These are phyloP conservation scores for Eremobia ochroleuca DNA, from an alignment of 2,888 invertebrate genomes.

Conservation along the genomic window DNA sequence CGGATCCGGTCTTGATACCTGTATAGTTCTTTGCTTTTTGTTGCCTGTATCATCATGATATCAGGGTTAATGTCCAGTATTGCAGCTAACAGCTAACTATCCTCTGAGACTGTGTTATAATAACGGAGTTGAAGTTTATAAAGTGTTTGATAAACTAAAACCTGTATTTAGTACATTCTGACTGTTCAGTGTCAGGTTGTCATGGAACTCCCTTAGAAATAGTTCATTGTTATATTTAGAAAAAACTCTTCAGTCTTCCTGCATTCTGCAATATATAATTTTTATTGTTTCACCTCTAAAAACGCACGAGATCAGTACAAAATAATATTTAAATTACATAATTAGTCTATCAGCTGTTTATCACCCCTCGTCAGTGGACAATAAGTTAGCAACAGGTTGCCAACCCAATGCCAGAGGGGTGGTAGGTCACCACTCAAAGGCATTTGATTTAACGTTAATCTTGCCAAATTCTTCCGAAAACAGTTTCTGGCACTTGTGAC, in stretches of 20 bases:
- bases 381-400: slow-evolving; percentile 48
- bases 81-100: slow-evolving; percentile 17
- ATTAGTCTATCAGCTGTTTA: slow-evolving; percentile 15
- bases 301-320: not conserved
- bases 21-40: slow-evolving; percentile 55
- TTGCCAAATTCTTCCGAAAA: slow-evolving; percentile 23
- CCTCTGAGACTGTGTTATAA: slow-evolving; percentile 3
- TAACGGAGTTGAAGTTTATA: not conserved
- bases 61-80: slow-evolving; percentile 46
- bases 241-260: not conserved
- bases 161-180: not conserved
- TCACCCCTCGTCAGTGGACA: slow-evolving; percentile 13
- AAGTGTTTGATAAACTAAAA: not conserved
- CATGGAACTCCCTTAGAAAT: not conserved
- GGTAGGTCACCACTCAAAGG: slow-evolving; percentile 3
- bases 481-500: slow-evolving; percentile 4
- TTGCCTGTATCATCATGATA: slow-evolving; percentile 42
- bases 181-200: not conserved
- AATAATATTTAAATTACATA: slow-evolving; percentile 7
- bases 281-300: not conserved
- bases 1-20: slow-evolving; percentile 57
- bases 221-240: not conserved
- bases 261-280: not conserved
- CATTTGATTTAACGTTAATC: slow-evolving; percentile 1
- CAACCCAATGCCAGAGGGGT: not conserved